Base-by-base conservation (phyloP, 2,888 invertebrate genomes). In the Pyrrhia umbra region DNA sequence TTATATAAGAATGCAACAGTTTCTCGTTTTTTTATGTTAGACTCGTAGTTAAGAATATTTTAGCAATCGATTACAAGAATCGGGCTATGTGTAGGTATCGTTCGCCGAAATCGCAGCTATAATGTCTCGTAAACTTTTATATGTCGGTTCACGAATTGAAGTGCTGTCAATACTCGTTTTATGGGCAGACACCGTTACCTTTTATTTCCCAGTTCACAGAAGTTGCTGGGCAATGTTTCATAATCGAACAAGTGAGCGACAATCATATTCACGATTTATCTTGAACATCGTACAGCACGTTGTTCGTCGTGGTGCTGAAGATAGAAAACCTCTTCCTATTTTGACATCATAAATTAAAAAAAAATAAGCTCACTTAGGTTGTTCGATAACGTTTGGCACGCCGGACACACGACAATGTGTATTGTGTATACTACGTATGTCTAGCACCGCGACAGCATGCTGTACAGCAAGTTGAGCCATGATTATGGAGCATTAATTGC, bases 171-270 rank as follows among this genome's bases (percentile, higher is more conserved):
- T 68, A 69, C 45, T 58, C 78, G 54, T 61, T 72, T 77, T 77
- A 78, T 78, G 62, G 56, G 18, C 9, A n/a, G 18, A 42, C 16
- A 77, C 84, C 81, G 84, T 85, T 85, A 82, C 27, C 21, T 80
- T 82, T 81, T 82, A 80, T 79, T 76, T 39, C 54, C 21, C 40
- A 39, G 60, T 81, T 81, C 81, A 71, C 60, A 64, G 83, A 80
- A 72, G 34, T 67, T 43, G n/a, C 43, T 42, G 37, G 50, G 46
- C 18, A 55, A 51, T 60, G 60, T 66, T 54, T 65, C 40, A 47
- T 65, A 69, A 65, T 70, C 70, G 42, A 55, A 46, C 25, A 20
- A 42, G 25, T 55, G 18, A 30, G 37, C 18, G 25, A 69, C 42
- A 54, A 34, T 52, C 21, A 10, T n/a, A n/a, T n/a, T n/a, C n/a